Evolutionary conservation across 2,888 invertebrate species (phyloP), one percentile per base, ranked within the genome.

Genomic region (Diogma glabrata): DNA sequence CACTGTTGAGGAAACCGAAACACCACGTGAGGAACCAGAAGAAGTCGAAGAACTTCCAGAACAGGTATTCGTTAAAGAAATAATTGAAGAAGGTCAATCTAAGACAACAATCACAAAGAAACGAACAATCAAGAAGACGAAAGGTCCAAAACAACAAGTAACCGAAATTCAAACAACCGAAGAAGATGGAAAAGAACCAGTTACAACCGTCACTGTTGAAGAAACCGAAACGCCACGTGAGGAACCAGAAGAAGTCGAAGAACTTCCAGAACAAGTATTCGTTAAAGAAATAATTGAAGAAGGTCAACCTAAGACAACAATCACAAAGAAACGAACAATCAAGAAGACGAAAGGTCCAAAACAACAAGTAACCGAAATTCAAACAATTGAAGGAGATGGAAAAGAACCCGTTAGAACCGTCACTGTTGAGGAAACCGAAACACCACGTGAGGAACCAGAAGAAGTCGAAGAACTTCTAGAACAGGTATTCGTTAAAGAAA

Each of bases 401-500:
- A 60, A 66, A 55, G 58, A 64, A 54, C 71, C 71, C n/a, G 59
- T 65, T 55, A 69, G 64, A 4, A 65, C 63, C 1, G 58, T 62
- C 2, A 60, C 61, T 17, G 63, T 69, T 49, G 20, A 53, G 56
- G 40, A 54, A 57, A 50, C 26, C 1, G 12, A 54, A 54, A 36
- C 54, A 53, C 24, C 47, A 53, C 19, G 22, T 7, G 66, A 65
- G 20, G 60, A 66, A 23, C 60, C 60, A 52, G 63, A 67, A 56
- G 65, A 67, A 22, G 53, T 60, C 9, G 58, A 55, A 46, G 69
- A 69, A 54, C 20, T 54, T 49, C 57, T 55, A 47, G 64, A 59
- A 57, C 61, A 66, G 50, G 63, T 68, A 0, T 64, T 66, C 47
- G 59, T 72, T 2, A 66, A 68, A 2, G 72, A 74, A 61, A 67